A percentile compares a stretch with the other conserved stretches of the same genome.
Conservation (phyloP, 2,888 invertebrate genomes). For the Cremastinae sp. region DNA sequence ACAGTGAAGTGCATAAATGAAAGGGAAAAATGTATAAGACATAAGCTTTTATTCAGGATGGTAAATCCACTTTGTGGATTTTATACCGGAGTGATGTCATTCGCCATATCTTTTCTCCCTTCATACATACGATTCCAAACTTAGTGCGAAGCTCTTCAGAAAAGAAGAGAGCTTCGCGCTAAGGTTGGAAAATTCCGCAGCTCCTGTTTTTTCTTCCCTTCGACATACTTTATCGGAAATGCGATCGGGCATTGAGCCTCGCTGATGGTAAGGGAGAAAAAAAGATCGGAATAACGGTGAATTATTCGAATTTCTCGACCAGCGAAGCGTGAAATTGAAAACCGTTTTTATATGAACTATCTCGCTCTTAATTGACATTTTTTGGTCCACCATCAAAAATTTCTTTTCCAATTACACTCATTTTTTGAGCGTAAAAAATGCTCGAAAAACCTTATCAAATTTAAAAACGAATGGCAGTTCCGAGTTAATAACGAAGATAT, state of each 20-base stretch:
- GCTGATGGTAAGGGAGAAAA: conserved; percentile 13
- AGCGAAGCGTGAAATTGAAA: conserved; percentile 58
- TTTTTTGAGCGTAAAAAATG: too few relatives aligned
- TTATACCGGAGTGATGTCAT: conserved; percentile 40
- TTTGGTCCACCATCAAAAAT: conserved; percentile 9
- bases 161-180: conserved; percentile 17
- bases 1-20: conserved; percentile 7
- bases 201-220: background rate
- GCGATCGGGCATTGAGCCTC: conserved; percentile 40
- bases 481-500: too few relatives aligned
- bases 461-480: too few relatives aligned
- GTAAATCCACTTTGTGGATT: conserved; percentile 54
- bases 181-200: conserved; percentile 40
- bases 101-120: conserved; percentile 32
- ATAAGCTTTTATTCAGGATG: conserved; percentile 38
- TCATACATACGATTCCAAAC: conserved; percentile 33
- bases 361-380: conserved; percentile 49
- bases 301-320: conserved; percentile 57
- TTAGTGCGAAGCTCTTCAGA: too few relatives aligned
- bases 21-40: conserved; percentile 8
- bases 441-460: too few relatives aligned
- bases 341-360: conserved; percentile 42
- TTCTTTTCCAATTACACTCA: background rate
- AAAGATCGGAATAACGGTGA: conserved; percentile 10
- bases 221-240: conserved; percentile 39